Evolutionary conservation across 2,888 invertebrate genomes (phyloP).

Genomic region (Mechanitis mazaeus): DNA sequence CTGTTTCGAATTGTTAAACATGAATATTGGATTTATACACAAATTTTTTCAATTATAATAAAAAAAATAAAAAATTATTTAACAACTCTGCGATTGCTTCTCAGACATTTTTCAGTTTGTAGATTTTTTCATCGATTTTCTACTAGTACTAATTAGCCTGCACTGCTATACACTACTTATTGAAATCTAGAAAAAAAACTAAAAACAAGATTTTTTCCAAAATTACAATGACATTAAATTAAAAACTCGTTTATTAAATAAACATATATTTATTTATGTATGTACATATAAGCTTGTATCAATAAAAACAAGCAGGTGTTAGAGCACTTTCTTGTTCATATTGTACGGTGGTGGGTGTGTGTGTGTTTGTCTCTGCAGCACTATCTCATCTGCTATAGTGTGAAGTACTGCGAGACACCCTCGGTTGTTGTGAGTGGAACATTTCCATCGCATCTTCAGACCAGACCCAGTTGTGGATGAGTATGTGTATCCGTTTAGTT

Average conservation of each 20-base stretch:
- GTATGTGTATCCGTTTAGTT: slow-evolving; percentile 40
- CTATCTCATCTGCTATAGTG: slow-evolving; percentile 25
- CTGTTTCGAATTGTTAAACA: too few species aligned
- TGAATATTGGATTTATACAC: too few species aligned
- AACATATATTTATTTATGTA: slow-evolving; percentile 7
- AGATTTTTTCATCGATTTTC: too few species aligned
- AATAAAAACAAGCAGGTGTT: background rate
- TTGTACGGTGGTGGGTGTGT: slow-evolving; percentile 19
- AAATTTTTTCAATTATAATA: too few species aligned
- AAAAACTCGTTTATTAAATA: background rate
- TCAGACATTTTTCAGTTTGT: too few species aligned
- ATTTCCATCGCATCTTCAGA: slow-evolving; percentile 42
- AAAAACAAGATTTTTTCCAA: too few species aligned
- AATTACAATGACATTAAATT: background rate
- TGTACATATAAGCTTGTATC: slow-evolving; percentile 7
- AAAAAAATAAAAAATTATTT: too few species aligned
- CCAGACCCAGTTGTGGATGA: slow-evolving; percentile 25
- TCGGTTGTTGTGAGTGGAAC: slow-evolving; percentile 43
- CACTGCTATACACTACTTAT: too few species aligned
- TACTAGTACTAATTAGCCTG: too few species aligned
- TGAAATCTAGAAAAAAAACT: too few species aligned
- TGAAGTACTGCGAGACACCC: slow-evolving; percentile 28
- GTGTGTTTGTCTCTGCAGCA: slow-evolving; percentile 14
- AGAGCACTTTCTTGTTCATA: background rate
- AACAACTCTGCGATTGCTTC: too few species aligned